phyloP scores from a whole-genome alignment of 2,797 vertebrate species.

The Sebastes cheni region DNA sequence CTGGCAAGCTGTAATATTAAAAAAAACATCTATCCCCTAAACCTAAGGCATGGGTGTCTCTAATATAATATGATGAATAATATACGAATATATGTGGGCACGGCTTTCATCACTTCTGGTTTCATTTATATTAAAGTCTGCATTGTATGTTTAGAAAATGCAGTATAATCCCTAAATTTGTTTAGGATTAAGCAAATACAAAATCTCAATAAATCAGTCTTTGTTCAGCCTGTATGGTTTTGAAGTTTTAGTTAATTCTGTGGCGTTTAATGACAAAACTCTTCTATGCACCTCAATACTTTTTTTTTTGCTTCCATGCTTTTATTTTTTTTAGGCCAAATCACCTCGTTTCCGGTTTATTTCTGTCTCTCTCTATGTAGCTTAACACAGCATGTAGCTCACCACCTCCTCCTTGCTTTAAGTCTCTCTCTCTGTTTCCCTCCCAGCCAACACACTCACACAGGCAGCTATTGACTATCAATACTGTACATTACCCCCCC shows the following conservation, averaged over 20 bases:
- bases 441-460: not conserved
- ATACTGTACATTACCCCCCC: not conserved
- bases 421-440: not conserved
- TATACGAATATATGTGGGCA: not conserved
- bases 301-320: not conserved
- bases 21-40: not conserved
- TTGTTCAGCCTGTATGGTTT: not conserved
- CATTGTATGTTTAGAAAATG: not conserved
- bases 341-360: slow-evolving; percentile 10
- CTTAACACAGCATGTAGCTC: slow-evolving; percentile 26
- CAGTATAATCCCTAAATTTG: not conserved
- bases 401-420: slow-evolving; percentile 51
- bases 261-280: not conserved
- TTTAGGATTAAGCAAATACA: not conserved
- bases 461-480: not conserved
- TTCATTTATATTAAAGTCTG: not conserved
- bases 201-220: not conserved
- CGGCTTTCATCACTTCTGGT: not conserved
- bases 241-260: not conserved
- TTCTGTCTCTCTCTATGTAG: not conserved
- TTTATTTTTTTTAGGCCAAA: slow-evolving; percentile 45
- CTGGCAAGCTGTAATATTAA: not conserved
- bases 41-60: too few species aligned
- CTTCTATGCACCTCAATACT: too few species aligned
- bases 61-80: too few species aligned